Evolutionary conservation across 2,888 invertebrate species (phyloP).

Genomic region (Sphaeridia pumilis): DNA sequence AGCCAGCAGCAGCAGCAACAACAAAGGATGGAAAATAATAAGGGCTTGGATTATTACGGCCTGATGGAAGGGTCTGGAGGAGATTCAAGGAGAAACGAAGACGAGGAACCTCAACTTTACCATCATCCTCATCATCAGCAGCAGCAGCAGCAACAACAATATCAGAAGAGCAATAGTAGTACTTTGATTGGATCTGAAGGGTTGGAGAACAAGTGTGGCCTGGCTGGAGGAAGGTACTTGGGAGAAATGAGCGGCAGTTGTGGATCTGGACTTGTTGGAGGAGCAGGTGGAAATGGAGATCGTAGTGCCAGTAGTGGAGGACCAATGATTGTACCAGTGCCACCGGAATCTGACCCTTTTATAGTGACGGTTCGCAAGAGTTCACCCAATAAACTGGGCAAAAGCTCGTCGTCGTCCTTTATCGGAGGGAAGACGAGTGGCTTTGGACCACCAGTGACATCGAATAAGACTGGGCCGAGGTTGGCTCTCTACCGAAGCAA

Average conservation of each 20-base stretch:
- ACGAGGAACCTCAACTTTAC: slow-evolving; percentile 10
- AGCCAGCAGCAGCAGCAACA: too few relatives aligned
- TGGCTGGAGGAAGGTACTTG: neutral
- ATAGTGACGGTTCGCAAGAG: slow-evolving; percentile 33
- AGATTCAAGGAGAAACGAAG: too few relatives aligned
- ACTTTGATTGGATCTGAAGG: neutral
- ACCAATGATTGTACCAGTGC: slow-evolving; percentile 19
- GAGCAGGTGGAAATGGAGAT: neutral
- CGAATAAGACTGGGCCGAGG: slow-evolving; percentile 25
- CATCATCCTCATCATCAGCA: slow-evolving; percentile 10
- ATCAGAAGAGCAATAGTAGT: slow-evolving; percentile 4
- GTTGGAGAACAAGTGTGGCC: neutral
- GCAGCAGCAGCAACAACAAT: slow-evolving; percentile 14
- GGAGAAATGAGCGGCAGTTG: slow-evolving; percentile 2
- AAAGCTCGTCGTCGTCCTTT: slow-evolving; percentile 29
- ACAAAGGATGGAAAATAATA: too few relatives aligned
- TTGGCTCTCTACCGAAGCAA: slow-evolving; percentile 62
- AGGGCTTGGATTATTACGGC: too few relatives aligned
- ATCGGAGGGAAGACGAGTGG: slow-evolving; percentile 18
- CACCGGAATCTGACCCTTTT: slow-evolving; percentile 29
- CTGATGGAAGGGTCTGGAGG: too few relatives aligned
- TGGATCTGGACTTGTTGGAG: neutral
- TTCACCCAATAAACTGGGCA: slow-evolving; percentile 31
- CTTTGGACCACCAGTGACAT: slow-evolving; percentile 7
- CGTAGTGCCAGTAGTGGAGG: slow-evolving; percentile 4